Evolutionary conservation across 1,140 invertebrate genomes (phyloP).

Genomic region (Drosophila repletoides): DNA sequence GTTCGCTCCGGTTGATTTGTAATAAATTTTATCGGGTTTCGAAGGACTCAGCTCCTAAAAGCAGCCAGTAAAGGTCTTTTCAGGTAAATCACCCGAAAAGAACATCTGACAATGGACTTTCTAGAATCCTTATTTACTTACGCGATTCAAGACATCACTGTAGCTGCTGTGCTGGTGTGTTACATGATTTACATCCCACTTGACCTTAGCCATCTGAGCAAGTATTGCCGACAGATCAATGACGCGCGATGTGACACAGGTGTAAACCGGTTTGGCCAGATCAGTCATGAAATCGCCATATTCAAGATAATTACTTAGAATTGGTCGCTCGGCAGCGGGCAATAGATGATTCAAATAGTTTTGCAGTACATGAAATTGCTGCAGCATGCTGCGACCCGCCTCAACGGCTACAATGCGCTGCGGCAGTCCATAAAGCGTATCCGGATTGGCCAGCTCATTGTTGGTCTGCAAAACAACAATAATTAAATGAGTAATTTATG

Average conservation of each 20-base stretch:
- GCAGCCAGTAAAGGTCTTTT: no score
- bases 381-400: slow-evolving; percentile 94
- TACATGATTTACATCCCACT: slow-evolving; percentile 98
- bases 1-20: no score
- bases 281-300: slow-evolving; percentile 85
- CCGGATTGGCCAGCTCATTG: slow-evolving; percentile 86
- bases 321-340: slow-evolving; percentile 82
- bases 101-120: no score
- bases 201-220: slow-evolving; percentile 93
- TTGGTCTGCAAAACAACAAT: slow-evolving; percentile 81
- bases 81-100: no score
- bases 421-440: slow-evolving; percentile 90
- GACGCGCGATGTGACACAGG: slow-evolving; percentile 89
- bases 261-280: slow-evolving; percentile 92
- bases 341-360: slow-evolving; percentile 91
- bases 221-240: slow-evolving; percentile 92
- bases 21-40: no score
- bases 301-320: slow-evolving; percentile 57
- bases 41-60: no score
- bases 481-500: neutral
- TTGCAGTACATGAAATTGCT: slow-evolving; percentile 92
- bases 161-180: slow-evolving; percentile 97
- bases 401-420: slow-evolving; percentile 96
- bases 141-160: slow-evolving; percentile 88
- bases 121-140: slow-evolving; percentile 71